phyloP scores from a whole-genome alignment of 2,113 vertebrate species.

The Chloebia gouldiae region DNA sequence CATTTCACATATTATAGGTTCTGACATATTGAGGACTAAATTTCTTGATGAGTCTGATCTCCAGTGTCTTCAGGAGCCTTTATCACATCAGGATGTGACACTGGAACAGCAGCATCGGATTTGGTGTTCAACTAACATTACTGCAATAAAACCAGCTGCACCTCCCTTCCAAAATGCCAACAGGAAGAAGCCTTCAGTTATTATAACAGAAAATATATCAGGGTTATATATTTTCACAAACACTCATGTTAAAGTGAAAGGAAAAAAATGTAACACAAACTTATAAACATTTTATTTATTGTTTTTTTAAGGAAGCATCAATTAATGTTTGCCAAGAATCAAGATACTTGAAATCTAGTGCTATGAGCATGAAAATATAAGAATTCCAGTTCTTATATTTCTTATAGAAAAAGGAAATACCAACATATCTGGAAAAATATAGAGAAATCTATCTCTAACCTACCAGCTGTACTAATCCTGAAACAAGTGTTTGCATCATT shows the following conservation, averaged over 20 bases:
- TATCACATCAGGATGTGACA: background rate
- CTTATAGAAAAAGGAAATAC: too few relatives aligned
- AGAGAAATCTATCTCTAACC: background rate
- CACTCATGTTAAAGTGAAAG: background rate
- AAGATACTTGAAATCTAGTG: background rate
- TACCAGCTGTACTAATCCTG: background rate
- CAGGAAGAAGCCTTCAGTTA: background rate
- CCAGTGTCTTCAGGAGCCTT: background rate
- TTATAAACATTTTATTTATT: background rate
- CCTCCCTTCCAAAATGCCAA: background rate
- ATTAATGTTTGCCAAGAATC: background rate
- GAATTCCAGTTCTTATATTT: background rate
- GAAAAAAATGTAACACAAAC: background rate
- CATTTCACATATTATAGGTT: background rate
- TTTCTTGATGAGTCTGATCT: background rate
- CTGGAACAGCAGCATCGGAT: background rate
- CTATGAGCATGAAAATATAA: background rate
- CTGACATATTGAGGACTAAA: background rate
- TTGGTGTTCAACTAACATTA: background rate
- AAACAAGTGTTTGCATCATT: background rate
- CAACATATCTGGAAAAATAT: background rate
- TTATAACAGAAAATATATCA: background rate
- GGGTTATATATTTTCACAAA: background rate
- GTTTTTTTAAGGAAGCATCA: background rate
- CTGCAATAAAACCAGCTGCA: background rate